Conservation (phyloP, 2,113 vertebrate species). For the Tursiops truncatus region DNA sequence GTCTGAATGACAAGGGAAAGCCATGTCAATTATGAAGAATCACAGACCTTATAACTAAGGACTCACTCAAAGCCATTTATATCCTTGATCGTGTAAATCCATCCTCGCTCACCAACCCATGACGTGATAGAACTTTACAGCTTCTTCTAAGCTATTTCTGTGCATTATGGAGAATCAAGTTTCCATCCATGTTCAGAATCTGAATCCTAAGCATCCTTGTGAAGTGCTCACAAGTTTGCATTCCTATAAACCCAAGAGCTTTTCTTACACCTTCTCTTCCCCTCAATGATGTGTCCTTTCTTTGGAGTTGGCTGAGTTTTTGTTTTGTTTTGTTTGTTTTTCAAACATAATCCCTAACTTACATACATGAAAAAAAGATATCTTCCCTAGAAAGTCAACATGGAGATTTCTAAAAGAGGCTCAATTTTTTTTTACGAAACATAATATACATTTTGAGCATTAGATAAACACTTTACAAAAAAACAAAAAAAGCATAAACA, state of each 20-base stretch:
- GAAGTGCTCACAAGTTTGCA: background rate
- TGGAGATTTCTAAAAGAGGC: constrained; percentile 22
- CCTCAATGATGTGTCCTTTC: background rate
- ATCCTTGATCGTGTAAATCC: constrained; percentile 42
- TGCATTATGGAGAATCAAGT: background rate
- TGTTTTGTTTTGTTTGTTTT: constrained; percentile 24
- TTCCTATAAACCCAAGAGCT: background rate
- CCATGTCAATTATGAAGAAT: constrained; percentile 50
- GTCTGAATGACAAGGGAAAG: constrained; percentile 50
- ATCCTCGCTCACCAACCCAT: constrained; percentile 41
- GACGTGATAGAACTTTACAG: constrained; percentile 40
- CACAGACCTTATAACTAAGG: constrained; percentile 30
- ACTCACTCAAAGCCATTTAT: constrained; percentile 63
- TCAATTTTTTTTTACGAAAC: background rate
- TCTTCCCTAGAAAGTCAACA: constrained; percentile 24
- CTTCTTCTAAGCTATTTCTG: constrained; percentile 12
- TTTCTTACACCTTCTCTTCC: background rate
- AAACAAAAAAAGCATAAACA: background rate
- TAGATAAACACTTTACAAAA: background rate
- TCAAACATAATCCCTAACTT: background rate
- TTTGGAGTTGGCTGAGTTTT: background rate
- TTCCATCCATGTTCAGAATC: background rate
- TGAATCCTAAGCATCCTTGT: background rate
- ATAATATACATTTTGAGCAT: background rate
- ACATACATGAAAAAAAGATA: background rate